Base-by-base conservation (phyloP, 2,888 invertebrate genomes). In the Trichopria drosophilae region DNA sequence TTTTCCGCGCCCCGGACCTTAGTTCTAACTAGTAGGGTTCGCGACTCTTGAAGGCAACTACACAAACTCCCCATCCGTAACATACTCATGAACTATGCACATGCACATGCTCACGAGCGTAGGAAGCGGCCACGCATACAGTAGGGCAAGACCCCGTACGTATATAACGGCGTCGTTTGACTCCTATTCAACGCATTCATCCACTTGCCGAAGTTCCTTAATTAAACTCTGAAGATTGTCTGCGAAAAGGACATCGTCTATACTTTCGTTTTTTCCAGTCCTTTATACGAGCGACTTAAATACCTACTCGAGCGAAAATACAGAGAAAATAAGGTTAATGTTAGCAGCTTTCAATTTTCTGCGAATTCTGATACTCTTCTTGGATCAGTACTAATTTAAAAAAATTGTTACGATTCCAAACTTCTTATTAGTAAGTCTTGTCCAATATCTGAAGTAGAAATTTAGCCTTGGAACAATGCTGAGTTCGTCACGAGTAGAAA, bases 171-270 rank as follows among this genome's bases (percentile, higher is more conserved):
- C 65, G 61, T 66, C 67, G 62, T 72, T 72, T 69, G 68, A 68
- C 70, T 68, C 65, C 60, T 57, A 73, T 73, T 74, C 73, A 74
- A 69, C 63, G 67, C 66, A 63, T 66, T 71, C 68, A 71, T 67
- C 67, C 70, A 69, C 69, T 69, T 66, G 60, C 55, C 64, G 67
- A 64, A 73, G 69, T 72, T 72, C 69, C 72, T 73, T 74, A 73
- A 74, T 74, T 73, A 73, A 74, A 72, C 71, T 66, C 66, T 66
- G 68, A 73, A 73, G 74, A 73, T 72, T 68, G 70, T 72, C 69
- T 65, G 63, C 68, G 68, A 74, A 73, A 74, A 73, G 72, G 68
- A 70, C 73, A 73, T 72, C 73, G 66, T 57, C 61, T 60, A 56
- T 40, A 48, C 48, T 37, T 34, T 19, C 26, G 34, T 22, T 35